Conservation (phyloP, 2,888 invertebrate species). For the Prosopocoilus inquinatus region DNA sequence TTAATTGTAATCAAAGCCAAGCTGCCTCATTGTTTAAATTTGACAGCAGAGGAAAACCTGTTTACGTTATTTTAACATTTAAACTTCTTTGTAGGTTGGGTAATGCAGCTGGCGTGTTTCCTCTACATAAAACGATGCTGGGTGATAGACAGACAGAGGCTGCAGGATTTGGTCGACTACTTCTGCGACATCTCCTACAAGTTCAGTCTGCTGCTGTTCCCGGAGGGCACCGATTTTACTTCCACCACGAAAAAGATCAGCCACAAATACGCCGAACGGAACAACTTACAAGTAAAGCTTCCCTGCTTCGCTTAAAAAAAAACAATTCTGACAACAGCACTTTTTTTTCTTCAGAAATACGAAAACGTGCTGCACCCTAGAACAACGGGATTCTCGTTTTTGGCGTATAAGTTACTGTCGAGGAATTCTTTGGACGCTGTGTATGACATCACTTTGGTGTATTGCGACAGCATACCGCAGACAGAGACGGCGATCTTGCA, state of each 20-base stretch:
- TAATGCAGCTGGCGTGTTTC: conserved; percentile 85
- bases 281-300: conserved; percentile 60
- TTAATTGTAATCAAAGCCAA: no score
- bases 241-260: conserved; percentile 66
- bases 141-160: conserved; percentile 68
- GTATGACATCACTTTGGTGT: conserved; percentile 86
- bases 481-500: conserved; percentile 68
- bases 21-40: no score
- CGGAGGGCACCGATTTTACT: conserved; percentile 86
- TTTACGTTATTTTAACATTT: no score
- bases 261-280: conserved; percentile 66
- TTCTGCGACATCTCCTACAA: conserved; percentile 65
- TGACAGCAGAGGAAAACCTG: no score
- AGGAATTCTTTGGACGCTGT: conserved; percentile 68
- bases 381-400: conserved; percentile 74
- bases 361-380: conserved; percentile 82
- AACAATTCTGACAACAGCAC: not conserved
- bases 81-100: conserved; percentile 62
- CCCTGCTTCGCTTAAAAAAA: not conserved
- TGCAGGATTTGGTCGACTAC: conserved; percentile 71
- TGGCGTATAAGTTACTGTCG: conserved; percentile 57
- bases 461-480: conserved; percentile 73
- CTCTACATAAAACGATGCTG: conserved; percentile 82
- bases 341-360: conserved; percentile 52
- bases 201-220: conserved; percentile 76